Conservation (phyloP, 2,888 invertebrate species). For the Brachypalpus laphriformis region DNA sequence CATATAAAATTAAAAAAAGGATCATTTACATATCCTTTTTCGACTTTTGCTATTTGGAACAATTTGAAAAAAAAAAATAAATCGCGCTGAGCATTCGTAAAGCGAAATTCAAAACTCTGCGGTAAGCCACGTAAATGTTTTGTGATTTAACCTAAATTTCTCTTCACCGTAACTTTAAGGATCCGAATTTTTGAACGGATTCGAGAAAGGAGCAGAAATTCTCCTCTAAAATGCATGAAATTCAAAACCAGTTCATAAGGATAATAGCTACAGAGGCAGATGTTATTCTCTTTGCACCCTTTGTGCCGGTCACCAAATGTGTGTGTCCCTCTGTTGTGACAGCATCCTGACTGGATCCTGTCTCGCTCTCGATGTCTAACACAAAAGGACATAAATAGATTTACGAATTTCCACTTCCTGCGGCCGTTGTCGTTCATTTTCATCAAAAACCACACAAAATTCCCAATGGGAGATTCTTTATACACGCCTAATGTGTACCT, state of each 20-base stretch:
- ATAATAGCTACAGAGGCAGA: constrained; percentile 44
- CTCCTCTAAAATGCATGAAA: constrained; percentile 9
- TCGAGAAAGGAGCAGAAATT: not conserved
- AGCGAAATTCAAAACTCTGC: not conserved
- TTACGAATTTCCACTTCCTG: constrained; percentile 19
- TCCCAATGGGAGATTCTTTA: constrained; percentile 60
- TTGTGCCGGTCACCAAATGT: constrained; percentile 28
- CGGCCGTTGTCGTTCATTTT: constrained; percentile 3
- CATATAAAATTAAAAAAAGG: not conserved
- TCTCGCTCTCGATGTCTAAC: not conserved
- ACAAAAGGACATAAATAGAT: constrained; percentile 25
- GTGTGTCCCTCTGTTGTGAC: constrained; percentile 48
- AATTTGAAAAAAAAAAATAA: not conserved
- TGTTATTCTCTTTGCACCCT: constrained; percentile 45
- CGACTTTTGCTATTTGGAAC: constrained; percentile 6
- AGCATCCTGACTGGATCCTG: constrained; percentile 38
- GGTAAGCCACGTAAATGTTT: constrained; percentile 5
- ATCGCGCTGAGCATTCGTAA: not conserved
- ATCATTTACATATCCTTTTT: constrained; percentile 35
- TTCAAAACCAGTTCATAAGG: constrained; percentile 41
- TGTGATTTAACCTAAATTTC: not conserved
- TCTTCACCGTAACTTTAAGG: not conserved
- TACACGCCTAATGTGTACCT: constrained; percentile 34
- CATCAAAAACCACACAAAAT: constrained; percentile 31
- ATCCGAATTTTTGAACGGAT: not conserved